Percentiles rank a stretch among this genome's conserved stretches.
Conservation (phyloP, 2,113 vertebrate genomes). For the Peromyscus leucopus region DNA sequence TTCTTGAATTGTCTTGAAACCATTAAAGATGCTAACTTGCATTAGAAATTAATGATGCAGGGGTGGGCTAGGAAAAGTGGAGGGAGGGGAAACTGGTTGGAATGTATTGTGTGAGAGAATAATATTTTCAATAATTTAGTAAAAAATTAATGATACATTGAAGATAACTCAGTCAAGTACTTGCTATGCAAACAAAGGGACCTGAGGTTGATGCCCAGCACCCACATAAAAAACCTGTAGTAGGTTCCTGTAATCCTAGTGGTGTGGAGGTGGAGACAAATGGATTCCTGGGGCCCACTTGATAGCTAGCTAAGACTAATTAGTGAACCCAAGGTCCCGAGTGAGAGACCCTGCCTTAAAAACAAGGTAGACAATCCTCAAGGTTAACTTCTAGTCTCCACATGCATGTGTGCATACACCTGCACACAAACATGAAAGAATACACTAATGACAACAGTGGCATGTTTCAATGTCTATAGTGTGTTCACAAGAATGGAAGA, state of each 20-base stretch:
- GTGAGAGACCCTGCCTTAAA: not conserved
- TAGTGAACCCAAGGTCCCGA: not conserved
- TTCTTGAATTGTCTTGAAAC: slow-evolving; percentile 7
- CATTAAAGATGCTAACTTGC: not conserved
- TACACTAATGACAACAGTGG: not conserved
- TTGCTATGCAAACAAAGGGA: not conserved
- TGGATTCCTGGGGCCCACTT: not conserved
- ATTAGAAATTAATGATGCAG: not conserved
- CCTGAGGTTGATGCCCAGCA: not conserved
- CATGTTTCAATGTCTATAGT: not conserved
- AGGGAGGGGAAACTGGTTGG: not conserved
- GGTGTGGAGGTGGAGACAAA: not conserved
- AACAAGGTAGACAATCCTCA: not conserved
- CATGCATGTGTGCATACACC: not conserved
- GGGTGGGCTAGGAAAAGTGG: not conserved
- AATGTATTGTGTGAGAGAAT: not conserved
- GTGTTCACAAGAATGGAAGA: not conserved
- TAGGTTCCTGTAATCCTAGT: not conserved
- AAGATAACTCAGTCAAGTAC: not conserved
- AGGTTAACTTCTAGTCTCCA: not conserved
- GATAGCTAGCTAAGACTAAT: not conserved
- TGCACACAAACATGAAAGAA: not conserved
- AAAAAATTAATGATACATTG: not conserved
- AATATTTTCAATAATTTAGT: not conserved
- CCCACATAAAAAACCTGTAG: not conserved